Percentiles rank a stretch among this genome's conserved stretches.
These are phyloP conservation scores for Trichogramma pretiosum DNA, from an alignment of 1,140 invertebrate genomes.

Conservation along the genomic window DNA sequence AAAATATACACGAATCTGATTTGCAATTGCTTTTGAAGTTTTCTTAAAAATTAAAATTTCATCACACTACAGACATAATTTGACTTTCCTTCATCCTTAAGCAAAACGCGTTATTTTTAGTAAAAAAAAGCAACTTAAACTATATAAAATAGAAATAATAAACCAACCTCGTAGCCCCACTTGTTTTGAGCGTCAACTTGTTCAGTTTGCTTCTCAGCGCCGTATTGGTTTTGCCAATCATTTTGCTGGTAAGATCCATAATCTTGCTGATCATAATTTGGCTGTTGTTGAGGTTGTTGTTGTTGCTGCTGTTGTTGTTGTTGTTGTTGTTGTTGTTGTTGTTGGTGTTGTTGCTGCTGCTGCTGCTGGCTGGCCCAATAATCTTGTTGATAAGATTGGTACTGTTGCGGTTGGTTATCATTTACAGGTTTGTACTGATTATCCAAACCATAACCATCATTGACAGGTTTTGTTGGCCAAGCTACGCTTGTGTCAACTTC, in stretches of 20 bases:
- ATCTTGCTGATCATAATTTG: constrained; percentile 34
- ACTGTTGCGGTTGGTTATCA: constrained; percentile 29
- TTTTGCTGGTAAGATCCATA: constrained; percentile 26
- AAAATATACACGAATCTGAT: no score
- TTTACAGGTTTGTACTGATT: constrained; percentile 25
- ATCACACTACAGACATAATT: no score
- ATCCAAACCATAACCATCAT: constrained; percentile 24
- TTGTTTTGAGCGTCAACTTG: constrained; percentile 30
- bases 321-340: constrained; percentile 31
- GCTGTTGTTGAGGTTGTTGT: constrained; percentile 23
- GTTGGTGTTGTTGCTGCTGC: constrained; percentile 20
- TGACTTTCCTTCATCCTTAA: no score
- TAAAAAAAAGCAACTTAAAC: no score
- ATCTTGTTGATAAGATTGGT: constrained; percentile 31
- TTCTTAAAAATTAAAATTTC: background rate
- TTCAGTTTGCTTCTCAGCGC: constrained; percentile 27
- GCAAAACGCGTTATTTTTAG: no score
- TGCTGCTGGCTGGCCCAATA: constrained; percentile 35
- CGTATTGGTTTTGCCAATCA: constrained; percentile 29
- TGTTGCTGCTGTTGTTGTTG: constrained; percentile 24
- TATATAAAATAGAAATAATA: constrained; percentile 8
- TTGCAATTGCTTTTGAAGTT: background rate
- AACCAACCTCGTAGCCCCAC: constrained; percentile 41
- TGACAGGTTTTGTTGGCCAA: constrained; percentile 34
- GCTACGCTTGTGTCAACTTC: constrained; percentile 24